Base-by-base conservation (phyloP, 2,797 vertebrate genomes). In the Sebastes dallii region DNA sequence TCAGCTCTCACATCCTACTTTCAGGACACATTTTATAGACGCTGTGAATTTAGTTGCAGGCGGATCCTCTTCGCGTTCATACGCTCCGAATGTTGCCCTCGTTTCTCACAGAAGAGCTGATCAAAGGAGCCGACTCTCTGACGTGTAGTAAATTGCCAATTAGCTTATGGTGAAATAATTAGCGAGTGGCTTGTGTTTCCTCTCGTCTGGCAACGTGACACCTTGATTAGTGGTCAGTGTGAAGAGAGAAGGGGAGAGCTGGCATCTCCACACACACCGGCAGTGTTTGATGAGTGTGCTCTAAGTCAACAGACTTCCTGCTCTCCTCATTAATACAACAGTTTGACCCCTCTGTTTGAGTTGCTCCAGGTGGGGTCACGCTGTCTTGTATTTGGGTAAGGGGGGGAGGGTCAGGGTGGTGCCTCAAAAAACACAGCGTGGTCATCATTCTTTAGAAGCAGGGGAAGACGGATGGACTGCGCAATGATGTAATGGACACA, bases 311-410 rank as follows among this genome's bases (percentile, higher is more conserved):
- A 90, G 72, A 72, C 83, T 69, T 82, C 81, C 83, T 76, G 85
- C 36, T 77, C 66, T 87, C 60, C 75, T 84, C 75, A 86, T 91
- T 90, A 89, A 69, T 34, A n/a, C 54, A 20, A 39, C 80, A 76
- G 72, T 73, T 83, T 91, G 87, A 92, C 86, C 87, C 65, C 72
- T 91, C 76, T 88, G 82, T 91, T 90, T 91, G 75, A 87, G 72
- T 39, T 46, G 25, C 69, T 79, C 76, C 82, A 88, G 88, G 84
- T 89, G 80, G 85, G 85, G 84, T 87, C 78, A 80, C 65, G 50
- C 65, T 60, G 59, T 72, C 82, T 81, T 83, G 68, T 78, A 75
- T 77, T 81, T 86, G 70, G 67, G 25, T 56, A 55, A 32, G 27
- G 56, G 22, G 22, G 52, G 29, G 24, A 9, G 64, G 80, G 24